Percentiles rank a stretch among this genome's conserved stretches.
These are phyloP conservation scores for Oligia fasciuncula DNA, from an alignment of 2,888 invertebrate genomes.

Conservation along the genomic window DNA sequence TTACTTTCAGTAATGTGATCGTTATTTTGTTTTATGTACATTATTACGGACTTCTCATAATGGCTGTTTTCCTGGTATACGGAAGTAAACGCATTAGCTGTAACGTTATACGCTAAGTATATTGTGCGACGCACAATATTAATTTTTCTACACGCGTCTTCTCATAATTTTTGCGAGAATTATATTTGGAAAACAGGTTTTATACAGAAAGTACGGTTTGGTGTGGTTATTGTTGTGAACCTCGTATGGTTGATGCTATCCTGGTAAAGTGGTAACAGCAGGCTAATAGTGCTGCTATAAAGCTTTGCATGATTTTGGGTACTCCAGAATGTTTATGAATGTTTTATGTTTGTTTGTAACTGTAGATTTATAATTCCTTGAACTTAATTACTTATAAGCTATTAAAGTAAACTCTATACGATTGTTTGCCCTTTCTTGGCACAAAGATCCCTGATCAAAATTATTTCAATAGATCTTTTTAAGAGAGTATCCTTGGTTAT, in stretches of 20 bases:
- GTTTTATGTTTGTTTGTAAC: slow-evolving; percentile 9
- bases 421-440: neutral
- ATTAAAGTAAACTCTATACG: neutral
- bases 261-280: slow-evolving; percentile 38
- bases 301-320: slow-evolving; percentile 62
- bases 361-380: slow-evolving; percentile 10
- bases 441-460: neutral
- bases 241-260: slow-evolving; percentile 42
- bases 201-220: slow-evolving; percentile 32
- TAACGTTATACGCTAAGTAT: slow-evolving; percentile 50
- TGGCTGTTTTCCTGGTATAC: slow-evolving; percentile 58
- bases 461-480: neutral
- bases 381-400: neutral
- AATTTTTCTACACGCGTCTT: slow-evolving; percentile 16
- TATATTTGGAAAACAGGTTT: slow-evolving; percentile 43
- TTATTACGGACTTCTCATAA: slow-evolving; percentile 53
- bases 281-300: slow-evolving; percentile 39
- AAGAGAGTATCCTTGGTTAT: neutral
- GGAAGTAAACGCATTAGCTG: slow-evolving; percentile 58
- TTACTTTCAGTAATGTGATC: slow-evolving; percentile 53
- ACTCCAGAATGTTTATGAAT: neutral
- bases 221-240: slow-evolving; percentile 39
- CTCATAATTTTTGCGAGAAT: slow-evolving; percentile 21
- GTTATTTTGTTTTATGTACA: slow-evolving; percentile 54
- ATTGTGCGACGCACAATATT: slow-evolving; percentile 25